These are phyloP conservation scores for Acomys russatus DNA, from an alignment of 2,797 vertebrate genomes.

Conservation along the genomic window DNA sequence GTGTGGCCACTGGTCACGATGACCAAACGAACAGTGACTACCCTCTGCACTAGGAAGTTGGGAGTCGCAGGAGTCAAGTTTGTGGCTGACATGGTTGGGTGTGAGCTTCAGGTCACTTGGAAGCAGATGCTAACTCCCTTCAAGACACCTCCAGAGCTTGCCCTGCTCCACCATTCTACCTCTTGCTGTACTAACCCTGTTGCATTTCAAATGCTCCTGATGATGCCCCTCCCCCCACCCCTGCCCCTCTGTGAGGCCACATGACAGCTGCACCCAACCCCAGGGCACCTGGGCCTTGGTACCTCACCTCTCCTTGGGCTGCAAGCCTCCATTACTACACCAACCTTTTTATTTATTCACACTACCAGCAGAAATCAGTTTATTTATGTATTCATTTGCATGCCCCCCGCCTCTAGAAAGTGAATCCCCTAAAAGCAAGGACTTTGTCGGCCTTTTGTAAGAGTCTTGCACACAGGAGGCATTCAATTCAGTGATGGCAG, in stretches of 20 bases:
- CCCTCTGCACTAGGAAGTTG: not conserved
- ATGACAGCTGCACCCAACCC: rapidly evolving
- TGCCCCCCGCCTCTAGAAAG: constrained; percentile 15
- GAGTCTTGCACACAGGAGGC: not conserved
- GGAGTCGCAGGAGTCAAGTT: not conserved
- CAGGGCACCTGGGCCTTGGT: not conserved
- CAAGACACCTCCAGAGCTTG: not conserved
- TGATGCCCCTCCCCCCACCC: not conserved
- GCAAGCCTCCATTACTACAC: not conserved
- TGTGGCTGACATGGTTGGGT: not conserved
- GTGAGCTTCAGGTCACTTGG: not conserved
- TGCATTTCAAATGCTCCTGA: not conserved
- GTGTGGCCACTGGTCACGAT: not conserved
- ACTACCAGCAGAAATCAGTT: not conserved
- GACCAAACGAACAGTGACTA: not conserved
- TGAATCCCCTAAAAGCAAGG: not conserved
- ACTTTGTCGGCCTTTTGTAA: not conserved
- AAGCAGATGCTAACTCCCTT: not conserved
- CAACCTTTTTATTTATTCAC: not conserved
- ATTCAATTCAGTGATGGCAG: not conserved
- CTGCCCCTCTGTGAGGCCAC: not conserved
- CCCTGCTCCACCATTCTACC: not conserved
- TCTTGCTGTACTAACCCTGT: not conserved
- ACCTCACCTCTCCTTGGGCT: not conserved
- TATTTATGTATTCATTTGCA: not conserved